Conservation (phyloP, 1,140 invertebrate species). For the Uloborus diversus region DNA sequence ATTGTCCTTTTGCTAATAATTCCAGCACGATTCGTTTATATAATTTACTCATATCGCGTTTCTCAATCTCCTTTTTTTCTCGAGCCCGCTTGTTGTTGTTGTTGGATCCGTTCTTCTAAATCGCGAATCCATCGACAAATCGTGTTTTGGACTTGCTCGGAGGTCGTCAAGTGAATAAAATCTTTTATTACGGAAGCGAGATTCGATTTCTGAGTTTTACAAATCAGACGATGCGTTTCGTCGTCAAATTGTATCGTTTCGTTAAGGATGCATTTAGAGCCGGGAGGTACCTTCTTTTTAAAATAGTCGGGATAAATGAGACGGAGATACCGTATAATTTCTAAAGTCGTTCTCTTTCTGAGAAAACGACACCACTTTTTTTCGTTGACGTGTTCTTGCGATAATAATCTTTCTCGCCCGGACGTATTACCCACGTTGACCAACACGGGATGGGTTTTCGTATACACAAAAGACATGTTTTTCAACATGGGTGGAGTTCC, state of each 20-base stretch:
- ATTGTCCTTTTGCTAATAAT: no score
- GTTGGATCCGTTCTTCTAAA: no score
- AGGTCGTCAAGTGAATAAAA: no score
- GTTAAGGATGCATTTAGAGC: neutral
- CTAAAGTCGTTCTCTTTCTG: neutral
- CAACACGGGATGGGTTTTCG: slow-evolving; percentile 12
- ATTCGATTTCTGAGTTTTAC: neutral
- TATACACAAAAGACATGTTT: slow-evolving; percentile 13
- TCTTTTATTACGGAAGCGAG: no score
- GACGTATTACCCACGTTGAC: slow-evolving; percentile 8
- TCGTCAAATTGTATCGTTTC: neutral
- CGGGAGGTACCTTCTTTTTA: neutral
- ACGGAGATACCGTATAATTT: neutral
- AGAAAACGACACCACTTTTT: slow-evolving; percentile 31
- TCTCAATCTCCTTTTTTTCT: no score
- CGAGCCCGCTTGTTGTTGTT: no score
- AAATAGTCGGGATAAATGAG: neutral
- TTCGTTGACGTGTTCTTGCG: neutral
- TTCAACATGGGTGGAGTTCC: neutral
- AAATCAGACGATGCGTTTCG: slow-evolving; percentile 14
- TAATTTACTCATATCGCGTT: no score
- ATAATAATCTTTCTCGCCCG: neutral
- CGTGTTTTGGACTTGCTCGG: no score
- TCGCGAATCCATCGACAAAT: no score
- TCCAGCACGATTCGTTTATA: no score